phyloP scores from a whole-genome alignment of 2,888 invertebrate species.

The Agrilus cyanescens region DNA sequence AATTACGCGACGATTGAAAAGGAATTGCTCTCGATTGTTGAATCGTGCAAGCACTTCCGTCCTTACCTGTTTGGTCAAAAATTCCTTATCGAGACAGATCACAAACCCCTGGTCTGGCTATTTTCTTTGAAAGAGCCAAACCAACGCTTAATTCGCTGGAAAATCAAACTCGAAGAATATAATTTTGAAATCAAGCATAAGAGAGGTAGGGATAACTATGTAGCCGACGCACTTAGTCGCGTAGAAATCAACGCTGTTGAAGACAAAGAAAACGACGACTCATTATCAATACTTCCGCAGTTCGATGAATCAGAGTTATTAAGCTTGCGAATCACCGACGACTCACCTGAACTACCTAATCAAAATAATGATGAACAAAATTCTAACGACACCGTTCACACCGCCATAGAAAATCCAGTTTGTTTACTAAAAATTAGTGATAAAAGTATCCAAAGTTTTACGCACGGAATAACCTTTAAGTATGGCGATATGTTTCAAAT shows the following conservation, averaged over 20 bases:
- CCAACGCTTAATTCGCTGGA: slow-evolving; percentile 4
- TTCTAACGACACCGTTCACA: too few relatives aligned
- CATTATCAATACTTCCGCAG: too few relatives aligned
- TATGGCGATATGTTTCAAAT: too few relatives aligned
- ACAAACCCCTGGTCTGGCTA: slow-evolving; percentile 7
- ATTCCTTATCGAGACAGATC: slow-evolving; percentile 6
- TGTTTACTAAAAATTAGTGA: too few relatives aligned
- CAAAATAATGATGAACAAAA: too few relatives aligned
- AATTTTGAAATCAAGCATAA: slow-evolving; percentile 3
- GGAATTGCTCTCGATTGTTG: slow-evolving; percentile 5
- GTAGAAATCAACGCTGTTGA: not conserved
- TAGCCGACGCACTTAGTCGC: slow-evolving; percentile 7
- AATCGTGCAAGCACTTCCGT: slow-evolving; percentile 2
- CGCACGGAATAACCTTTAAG: too few relatives aligned
- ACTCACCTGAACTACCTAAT: too few relatives aligned
- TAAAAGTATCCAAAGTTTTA: too few relatives aligned
- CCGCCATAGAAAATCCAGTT: too few relatives aligned
- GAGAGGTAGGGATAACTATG: slow-evolving; percentile 3
- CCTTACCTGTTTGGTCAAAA: slow-evolving; percentile 8
- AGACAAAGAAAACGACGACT: too few relatives aligned
- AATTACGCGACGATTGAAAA: slow-evolving; percentile 6
- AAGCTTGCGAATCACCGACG: too few relatives aligned
- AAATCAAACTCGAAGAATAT: slow-evolving; percentile 4
- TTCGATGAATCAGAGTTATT: too few relatives aligned
- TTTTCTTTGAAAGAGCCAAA: slow-evolving; percentile 3